phyloP scores from a whole-genome alignment of 2,797 vertebrate genomes.

The Coilia nasus region DNA sequence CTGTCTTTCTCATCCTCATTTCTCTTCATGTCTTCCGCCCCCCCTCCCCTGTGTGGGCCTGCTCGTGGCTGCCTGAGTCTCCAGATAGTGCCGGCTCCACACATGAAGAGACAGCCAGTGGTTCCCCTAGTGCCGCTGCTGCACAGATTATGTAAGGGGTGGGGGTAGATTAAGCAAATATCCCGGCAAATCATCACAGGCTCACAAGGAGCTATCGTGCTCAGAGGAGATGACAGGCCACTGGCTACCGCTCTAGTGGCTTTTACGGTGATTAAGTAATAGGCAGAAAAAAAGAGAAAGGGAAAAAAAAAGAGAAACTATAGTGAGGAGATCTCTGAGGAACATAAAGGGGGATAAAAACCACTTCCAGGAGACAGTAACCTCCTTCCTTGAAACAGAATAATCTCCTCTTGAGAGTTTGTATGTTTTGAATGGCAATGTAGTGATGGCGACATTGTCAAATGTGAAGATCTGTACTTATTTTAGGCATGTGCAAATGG shows the following conservation, averaged over 20 bases:
- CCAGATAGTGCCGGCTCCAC: too few relatives aligned
- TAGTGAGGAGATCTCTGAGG: not conserved
- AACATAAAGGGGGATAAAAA: not conserved
- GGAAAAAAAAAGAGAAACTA: slow-evolving; percentile 68
- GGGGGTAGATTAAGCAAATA: slow-evolving; percentile 73
- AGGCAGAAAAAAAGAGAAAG: slow-evolving; percentile 61
- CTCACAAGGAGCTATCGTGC: slow-evolving; percentile 55
- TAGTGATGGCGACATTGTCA: not conserved
- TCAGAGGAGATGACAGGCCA: slow-evolving; percentile 17
- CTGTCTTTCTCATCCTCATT: not conserved
- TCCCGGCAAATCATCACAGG: slow-evolving; percentile 67
- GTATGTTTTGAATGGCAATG: not conserved
- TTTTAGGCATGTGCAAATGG: not conserved
- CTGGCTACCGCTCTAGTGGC: not conserved
- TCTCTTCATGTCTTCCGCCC: not conserved
- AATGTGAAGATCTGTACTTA: not conserved
- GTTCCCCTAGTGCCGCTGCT: slow-evolving; percentile 62
- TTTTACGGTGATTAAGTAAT: slow-evolving; percentile 11
- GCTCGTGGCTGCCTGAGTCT: too few relatives aligned
- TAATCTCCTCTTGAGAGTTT: not conserved
- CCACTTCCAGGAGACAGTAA: not conserved
- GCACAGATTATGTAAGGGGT: slow-evolving; percentile 73
- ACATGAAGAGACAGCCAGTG: slow-evolving; percentile 66
- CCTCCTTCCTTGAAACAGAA: slow-evolving; percentile 14
- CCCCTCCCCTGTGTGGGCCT: too few relatives aligned